These are phyloP conservation scores for Numenius phaeopus DNA, from an alignment of 2,797 vertebrate species.

Conservation along the genomic window DNA sequence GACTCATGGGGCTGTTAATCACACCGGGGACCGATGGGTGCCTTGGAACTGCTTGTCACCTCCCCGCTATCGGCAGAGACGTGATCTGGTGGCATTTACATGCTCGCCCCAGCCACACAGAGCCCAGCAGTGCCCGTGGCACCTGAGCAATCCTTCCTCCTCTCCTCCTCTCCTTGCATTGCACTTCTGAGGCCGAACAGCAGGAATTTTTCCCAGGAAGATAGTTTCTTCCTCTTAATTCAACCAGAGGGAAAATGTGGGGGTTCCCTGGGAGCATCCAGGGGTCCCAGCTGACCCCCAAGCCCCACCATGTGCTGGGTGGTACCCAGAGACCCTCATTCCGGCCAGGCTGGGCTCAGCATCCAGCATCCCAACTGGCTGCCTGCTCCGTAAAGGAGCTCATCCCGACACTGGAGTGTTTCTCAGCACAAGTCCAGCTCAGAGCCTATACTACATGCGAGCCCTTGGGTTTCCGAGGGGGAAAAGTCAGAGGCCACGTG, in stretches of 20 bases:
- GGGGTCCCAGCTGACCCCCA: not conserved
- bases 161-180: not conserved
- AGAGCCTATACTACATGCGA: rapidly evolving
- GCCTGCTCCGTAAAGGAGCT: not conserved
- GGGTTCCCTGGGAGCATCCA: rapidly evolving
- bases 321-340: not conserved
- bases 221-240: not conserved
- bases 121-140: not conserved
- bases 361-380: not conserved
- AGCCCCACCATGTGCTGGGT: not conserved
- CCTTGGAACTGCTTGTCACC: not conserved
- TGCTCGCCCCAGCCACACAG: rapidly evolving
- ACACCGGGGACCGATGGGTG: rapidly evolving
- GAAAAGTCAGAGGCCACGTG: not conserved
- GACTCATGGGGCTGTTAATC: not conserved
- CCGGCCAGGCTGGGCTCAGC: not conserved
- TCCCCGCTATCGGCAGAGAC: not conserved
- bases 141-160: not conserved
- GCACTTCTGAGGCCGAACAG: not conserved
- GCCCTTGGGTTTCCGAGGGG: rapidly evolving
- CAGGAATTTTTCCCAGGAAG: not conserved
- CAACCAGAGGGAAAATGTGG: not conserved
- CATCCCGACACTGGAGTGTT: rapidly evolving
- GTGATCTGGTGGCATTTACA: rapidly evolving
- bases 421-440: not conserved